Evolutionary conservation across 2,113 vertebrate genomes (phyloP).

Genomic region (Rousettus leschenaultii): DNA sequence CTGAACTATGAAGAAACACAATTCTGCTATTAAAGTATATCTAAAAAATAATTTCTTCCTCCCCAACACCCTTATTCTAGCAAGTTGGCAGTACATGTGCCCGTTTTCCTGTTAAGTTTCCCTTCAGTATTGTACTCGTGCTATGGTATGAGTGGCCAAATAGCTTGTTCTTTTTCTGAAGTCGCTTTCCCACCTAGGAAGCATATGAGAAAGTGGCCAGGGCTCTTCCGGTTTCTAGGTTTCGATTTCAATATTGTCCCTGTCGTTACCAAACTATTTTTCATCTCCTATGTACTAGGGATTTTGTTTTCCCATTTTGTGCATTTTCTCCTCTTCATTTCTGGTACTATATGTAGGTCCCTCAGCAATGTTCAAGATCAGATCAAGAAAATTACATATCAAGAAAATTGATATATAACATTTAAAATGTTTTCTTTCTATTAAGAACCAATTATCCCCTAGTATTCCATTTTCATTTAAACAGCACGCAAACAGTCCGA

Average conservation of each 20-base stretch:
- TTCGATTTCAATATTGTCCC: background rate
- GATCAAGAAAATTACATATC: background rate
- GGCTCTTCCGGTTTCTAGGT: background rate
- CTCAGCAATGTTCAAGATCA: background rate
- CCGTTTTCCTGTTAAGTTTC: background rate
- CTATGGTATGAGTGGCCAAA: background rate
- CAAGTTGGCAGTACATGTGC: background rate
- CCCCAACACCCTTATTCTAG: background rate
- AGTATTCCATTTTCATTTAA: slow-evolving; percentile 27
- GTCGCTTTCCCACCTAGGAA: background rate
- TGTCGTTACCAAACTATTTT: background rate
- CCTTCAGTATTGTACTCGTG: background rate
- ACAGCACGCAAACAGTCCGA: background rate
- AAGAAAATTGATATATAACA: background rate
- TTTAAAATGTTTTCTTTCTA: background rate
- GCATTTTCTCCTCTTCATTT: background rate
- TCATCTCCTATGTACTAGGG: background rate
- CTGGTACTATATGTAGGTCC: background rate
- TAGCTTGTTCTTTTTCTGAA: background rate
- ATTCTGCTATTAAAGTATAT: background rate
- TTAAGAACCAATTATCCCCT: background rate
- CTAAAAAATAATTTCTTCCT: background rate
- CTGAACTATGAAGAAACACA: background rate
- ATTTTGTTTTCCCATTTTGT: background rate
- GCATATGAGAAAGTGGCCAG: background rate